Evolutionary conservation across 2,113 vertebrate species (phyloP).

Genomic region (Antigone vipio): DNA sequence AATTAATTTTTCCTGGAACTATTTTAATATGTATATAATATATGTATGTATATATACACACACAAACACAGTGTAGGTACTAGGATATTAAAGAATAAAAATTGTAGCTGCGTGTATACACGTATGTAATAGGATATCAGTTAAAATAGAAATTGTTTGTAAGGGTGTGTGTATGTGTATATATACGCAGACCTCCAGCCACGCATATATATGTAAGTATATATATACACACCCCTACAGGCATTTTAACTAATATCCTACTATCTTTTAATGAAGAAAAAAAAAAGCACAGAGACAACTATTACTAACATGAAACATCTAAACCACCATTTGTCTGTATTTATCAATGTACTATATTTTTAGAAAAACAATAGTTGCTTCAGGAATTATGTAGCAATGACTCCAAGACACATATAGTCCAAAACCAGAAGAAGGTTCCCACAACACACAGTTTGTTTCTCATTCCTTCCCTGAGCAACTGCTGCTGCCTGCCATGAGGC

Average conservation of each 20-base stretch:
- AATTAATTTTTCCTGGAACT: not conserved
- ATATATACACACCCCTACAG: not conserved
- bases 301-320: not conserved
- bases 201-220: fast-evolving
- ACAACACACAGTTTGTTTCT: not conserved
- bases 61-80: not conserved
- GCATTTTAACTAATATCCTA: not conserved
- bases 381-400: not conserved
- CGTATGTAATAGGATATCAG: not conserved
- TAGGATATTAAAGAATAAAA: not conserved
- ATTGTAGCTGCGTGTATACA: not conserved
- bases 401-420: not conserved
- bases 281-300: not conserved
- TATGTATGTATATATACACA: not conserved
- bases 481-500: not conserved
- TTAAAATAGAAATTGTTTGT: not conserved
- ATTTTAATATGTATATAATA: not conserved
- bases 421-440: not conserved
- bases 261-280: not conserved
- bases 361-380: not conserved
- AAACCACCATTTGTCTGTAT: not conserved
- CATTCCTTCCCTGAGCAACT: not conserved
- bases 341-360: not conserved
- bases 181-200: fast-evolving
- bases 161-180: too few species aligned